Conservation (phyloP, 2,888 invertebrate species). For the Pristionchus entomophagus region DNA sequence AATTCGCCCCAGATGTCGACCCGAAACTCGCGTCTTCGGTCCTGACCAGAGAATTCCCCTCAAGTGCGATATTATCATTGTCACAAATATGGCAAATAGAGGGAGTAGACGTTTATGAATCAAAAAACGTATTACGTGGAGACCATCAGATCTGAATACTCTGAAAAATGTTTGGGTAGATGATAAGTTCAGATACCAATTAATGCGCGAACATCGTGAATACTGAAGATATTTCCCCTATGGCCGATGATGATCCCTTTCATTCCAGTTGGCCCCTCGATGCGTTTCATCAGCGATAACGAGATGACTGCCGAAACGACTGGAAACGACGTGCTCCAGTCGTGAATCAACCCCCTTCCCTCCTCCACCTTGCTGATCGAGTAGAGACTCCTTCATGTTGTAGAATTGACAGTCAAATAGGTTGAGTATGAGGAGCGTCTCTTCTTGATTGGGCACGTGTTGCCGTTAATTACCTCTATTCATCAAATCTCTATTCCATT, state of each 20-base stretch:
- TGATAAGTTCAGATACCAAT: not conserved
- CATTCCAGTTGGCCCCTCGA: not conserved
- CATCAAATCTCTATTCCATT: not conserved
- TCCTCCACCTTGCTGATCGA: not conserved
- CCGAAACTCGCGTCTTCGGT: not conserved
- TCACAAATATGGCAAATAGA: not conserved
- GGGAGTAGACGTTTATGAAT: too few relatives aligned
- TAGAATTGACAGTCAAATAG: not conserved
- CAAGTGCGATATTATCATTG: not conserved
- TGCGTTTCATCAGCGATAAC: constrained; percentile 25
- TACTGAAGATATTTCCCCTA: too few relatives aligned
- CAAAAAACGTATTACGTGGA: too few relatives aligned
- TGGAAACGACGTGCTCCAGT: not conserved
- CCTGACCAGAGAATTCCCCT: not conserved
- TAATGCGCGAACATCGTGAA: not conserved
- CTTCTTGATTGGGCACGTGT: not conserved
- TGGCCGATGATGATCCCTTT: too few relatives aligned
- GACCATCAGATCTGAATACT: too few relatives aligned
- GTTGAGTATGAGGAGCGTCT: not conserved
- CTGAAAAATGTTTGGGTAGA: too few relatives aligned
- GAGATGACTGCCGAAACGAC: constrained; percentile 29
- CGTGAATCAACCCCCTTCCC: not conserved
- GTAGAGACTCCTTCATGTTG: not conserved
- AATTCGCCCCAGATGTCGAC: constrained; percentile 14
- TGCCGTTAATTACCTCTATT: not conserved